A percentile compares a stretch with the other conserved stretches of the same genome.
Evolutionary conservation across 2,113 vertebrate species (phyloP).

Genomic region (Atractosteus spatula): DNA sequence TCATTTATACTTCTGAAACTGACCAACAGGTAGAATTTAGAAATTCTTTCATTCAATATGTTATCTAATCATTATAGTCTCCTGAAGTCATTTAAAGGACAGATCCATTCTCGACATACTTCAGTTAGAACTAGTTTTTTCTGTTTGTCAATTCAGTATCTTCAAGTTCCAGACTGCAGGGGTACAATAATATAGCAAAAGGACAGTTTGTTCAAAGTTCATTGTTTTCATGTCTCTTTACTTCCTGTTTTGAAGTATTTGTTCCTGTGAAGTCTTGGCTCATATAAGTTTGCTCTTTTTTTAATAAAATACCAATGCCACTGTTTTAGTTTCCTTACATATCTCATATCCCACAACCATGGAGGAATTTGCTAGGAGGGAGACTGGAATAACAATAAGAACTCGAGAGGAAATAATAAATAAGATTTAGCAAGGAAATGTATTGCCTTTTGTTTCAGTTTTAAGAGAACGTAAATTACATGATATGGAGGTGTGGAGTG

Average conservation of each 20-base stretch:
- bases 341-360: background rate
- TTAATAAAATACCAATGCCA: background rate
- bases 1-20: background rate
- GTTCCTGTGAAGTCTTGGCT: slow-evolving; percentile 29
- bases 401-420: slow-evolving; percentile 9
- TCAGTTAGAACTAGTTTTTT: slow-evolving; percentile 21
- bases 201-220: slow-evolving; percentile 28
- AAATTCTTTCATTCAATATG: background rate
- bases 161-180: slow-evolving; percentile 23
- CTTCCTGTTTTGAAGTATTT: slow-evolving; percentile 42
- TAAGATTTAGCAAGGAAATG: background rate
- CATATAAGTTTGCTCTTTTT: background rate
- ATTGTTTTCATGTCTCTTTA: slow-evolving; percentile 32
- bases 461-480: slow-evolving; percentile 2
- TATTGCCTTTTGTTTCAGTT: slow-evolving; percentile 22
- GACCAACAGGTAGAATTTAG: background rate
- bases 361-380: slow-evolving; percentile 4
- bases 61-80: background rate
- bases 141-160: slow-evolving; percentile 12
- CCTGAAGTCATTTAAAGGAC: background rate
- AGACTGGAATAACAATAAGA: slow-evolving; percentile 2
- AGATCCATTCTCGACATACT: slow-evolving; percentile 14
- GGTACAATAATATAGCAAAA: slow-evolving; percentile 18
- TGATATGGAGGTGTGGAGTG: background rate
- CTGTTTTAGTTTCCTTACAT: background rate